phyloP scores from a whole-genome alignment of 1,140 invertebrate genomes.

The Bombus confusus region DNA sequence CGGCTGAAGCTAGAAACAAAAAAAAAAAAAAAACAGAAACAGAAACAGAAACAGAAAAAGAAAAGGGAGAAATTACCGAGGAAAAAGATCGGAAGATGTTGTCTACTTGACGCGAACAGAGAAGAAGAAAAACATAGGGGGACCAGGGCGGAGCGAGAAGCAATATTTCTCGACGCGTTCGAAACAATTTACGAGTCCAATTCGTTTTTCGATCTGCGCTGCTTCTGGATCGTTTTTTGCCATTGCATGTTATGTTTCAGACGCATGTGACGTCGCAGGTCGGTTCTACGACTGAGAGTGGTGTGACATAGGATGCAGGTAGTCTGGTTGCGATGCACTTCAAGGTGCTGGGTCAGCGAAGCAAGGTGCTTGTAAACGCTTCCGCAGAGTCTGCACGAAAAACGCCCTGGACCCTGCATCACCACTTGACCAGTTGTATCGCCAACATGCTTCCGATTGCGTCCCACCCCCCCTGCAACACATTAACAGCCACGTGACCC shows the following conservation, averaged over 20 bases:
- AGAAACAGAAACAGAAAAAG: too few species aligned
- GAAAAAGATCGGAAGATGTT: neutral
- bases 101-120: neutral
- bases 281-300: conserved; percentile 83
- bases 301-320: conserved; percentile 83
- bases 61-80: neutral
- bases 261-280: conserved; percentile 82
- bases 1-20: neutral
- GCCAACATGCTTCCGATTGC: conserved; percentile 82
- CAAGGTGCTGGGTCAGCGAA: conserved; percentile 83
- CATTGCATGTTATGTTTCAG: conserved; percentile 83
- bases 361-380: conserved; percentile 82
- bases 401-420: conserved; percentile 82
- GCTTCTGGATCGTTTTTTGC: conserved; percentile 81
- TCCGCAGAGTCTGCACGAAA: conserved; percentile 83
- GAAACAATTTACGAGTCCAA: conserved; percentile 69
- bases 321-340: conserved; percentile 83
- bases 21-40: too few species aligned
- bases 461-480: conserved; percentile 83
- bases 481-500: conserved; percentile 81
- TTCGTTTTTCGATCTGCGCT: conserved; percentile 77
- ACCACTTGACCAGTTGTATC: conserved; percentile 82
- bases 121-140: neutral
- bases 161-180: conserved; percentile 40
- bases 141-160: conserved; percentile 46